A percentile compares a stretch with the other conserved stretches of the same genome.
phyloP scores from a whole-genome alignment of 2,113 vertebrate genomes.

The Sprattus sprattus region DNA sequence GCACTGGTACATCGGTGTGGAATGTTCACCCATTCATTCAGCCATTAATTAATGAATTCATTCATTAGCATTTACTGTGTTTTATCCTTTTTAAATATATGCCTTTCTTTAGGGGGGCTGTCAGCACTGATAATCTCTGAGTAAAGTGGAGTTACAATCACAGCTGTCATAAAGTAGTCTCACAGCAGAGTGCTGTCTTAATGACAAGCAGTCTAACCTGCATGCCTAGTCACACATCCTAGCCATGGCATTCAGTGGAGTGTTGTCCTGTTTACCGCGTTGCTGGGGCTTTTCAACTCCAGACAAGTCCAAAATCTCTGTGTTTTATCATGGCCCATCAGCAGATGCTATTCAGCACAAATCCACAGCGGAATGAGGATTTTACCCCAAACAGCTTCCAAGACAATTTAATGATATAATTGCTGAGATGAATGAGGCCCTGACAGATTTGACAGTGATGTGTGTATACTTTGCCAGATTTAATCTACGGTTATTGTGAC shows the following conservation, averaged over 20 bases:
- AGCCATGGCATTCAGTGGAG: background rate
- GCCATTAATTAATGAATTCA: background rate
- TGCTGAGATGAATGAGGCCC: background rate
- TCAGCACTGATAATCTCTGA: background rate
- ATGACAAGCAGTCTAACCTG: background rate
- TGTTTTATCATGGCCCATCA: background rate
- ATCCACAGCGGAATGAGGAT: background rate
- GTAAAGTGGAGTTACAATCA: background rate
- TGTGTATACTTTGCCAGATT: background rate
- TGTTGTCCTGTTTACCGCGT: background rate
- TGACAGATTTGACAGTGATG: background rate
- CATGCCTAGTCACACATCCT: background rate
- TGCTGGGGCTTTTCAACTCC: background rate
- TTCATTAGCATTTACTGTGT: background rate
- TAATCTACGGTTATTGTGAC: background rate
- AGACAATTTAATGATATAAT: conserved; percentile 6
- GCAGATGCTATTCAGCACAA: background rate
- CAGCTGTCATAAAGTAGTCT: conserved; percentile 6
- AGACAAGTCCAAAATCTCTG: background rate
- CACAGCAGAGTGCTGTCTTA: background rate
- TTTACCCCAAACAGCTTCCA: background rate
- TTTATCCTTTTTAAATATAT: background rate
- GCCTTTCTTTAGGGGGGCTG: background rate
- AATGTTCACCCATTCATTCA: background rate
- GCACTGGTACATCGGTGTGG: too few species aligned